A percentile compares a stretch with the other conserved stretches of the same genome.
phyloP scores from a whole-genome alignment of 1,140 invertebrate genomes.

The Magallana angulata region DNA sequence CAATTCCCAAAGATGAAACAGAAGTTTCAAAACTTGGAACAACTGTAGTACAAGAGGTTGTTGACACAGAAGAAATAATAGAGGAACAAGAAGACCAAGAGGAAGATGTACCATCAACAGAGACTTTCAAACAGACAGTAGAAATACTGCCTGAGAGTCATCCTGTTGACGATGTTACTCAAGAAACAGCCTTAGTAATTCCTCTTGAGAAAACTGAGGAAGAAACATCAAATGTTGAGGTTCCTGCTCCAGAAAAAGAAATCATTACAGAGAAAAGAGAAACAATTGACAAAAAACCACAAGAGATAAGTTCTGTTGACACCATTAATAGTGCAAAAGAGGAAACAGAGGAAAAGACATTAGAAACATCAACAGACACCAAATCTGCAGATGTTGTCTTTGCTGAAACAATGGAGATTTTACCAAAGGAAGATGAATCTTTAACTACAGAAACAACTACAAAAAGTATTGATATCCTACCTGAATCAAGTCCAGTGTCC shows the following conservation, averaged over 20 bases:
- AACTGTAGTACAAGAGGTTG: slow-evolving; percentile 44
- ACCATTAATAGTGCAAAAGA: neutral
- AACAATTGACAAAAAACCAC: slow-evolving; percentile 34
- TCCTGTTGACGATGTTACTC: too few relatives aligned
- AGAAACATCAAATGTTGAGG: neutral
- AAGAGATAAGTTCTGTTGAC: neutral
- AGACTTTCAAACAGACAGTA: neutral
- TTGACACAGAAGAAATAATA: slow-evolving; percentile 30
- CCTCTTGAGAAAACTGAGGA: too few relatives aligned
- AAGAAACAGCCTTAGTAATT: too few relatives aligned
- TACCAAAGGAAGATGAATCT: slow-evolving; percentile 11
- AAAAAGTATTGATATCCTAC: neutral
- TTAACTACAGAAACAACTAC: neutral
- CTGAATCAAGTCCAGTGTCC: slow-evolving; percentile 5
- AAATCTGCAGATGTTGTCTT: slow-evolving; percentile 7
- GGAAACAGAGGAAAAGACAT: neutral
- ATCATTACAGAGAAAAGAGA: slow-evolving; percentile 29
- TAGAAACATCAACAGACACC: neutral
- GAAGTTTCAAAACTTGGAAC: slow-evolving; percentile 34
- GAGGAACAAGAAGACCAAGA: neutral
- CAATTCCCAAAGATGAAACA: slow-evolving; percentile 31
- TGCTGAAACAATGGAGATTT: slow-evolving; percentile 23
- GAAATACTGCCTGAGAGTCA: neutral
- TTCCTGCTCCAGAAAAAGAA: slow-evolving; percentile 23
- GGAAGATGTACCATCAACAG: neutral